Evolutionary conservation across 2,888 invertebrate genomes (phyloP).

Genomic region (Scaptomyza polygonia): DNA sequence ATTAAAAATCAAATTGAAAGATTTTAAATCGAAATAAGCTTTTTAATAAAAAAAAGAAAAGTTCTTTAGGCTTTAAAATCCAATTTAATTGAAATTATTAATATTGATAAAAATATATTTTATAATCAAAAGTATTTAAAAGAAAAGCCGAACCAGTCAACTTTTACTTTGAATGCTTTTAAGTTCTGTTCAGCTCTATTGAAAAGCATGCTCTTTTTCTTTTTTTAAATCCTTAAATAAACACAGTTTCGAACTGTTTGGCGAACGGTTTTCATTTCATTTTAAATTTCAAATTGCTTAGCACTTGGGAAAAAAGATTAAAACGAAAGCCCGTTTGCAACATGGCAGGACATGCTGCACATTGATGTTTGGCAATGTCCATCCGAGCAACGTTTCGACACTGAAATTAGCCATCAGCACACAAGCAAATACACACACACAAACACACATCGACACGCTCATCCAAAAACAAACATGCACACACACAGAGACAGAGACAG

Average conservation of each 20-base stretch:
- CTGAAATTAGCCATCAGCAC: slow-evolving; percentile 56
- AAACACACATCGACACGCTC: slow-evolving; percentile 3
- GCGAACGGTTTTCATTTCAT: slow-evolving; percentile 8
- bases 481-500: background rate
- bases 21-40: too few species aligned
- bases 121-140: too few species aligned
- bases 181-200: background rate
- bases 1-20: too few species aligned
- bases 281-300: slow-evolving; percentile 21
- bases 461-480: background rate
- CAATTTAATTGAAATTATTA: too few species aligned
- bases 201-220: background rate
- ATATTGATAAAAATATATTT: too few species aligned
- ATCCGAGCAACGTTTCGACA: slow-evolving; percentile 23
- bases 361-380: slow-evolving; percentile 21
- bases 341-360: slow-evolving; percentile 32
- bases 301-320: slow-evolving; percentile 23
- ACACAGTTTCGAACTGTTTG: slow-evolving; percentile 1
- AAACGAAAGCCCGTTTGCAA: slow-evolving; percentile 8
- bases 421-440: slow-evolving; percentile 3
- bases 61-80: too few species aligned
- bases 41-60: too few species aligned
- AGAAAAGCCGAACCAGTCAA: background rate
- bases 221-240: background rate
- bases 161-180: background rate